A percentile compares a stretch with the other conserved stretches of the same genome.
These are phyloP conservation scores for Drosophila leonis DNA, from an alignment of 2,888 invertebrate genomes.

Conservation along the genomic window DNA sequence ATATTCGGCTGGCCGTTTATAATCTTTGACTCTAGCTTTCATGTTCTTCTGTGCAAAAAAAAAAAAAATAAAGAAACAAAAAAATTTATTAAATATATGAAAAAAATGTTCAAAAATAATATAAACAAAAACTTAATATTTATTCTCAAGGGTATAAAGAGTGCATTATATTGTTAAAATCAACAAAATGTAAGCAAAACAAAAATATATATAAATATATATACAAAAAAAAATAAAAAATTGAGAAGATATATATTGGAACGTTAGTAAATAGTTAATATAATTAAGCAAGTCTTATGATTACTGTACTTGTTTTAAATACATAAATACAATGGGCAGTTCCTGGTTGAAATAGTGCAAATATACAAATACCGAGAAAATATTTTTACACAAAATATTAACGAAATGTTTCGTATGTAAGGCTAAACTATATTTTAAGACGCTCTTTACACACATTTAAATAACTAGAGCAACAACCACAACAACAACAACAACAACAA, in stretches of 20 bases:
- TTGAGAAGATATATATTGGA: background rate
- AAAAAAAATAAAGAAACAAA: background rate
- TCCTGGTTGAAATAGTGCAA: conserved; percentile 79
- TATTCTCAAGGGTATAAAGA: conserved; percentile 34
- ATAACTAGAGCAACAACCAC: background rate
- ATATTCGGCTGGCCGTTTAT: conserved; percentile 10
- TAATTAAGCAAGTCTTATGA: conserved; percentile 11
- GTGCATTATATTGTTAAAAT: conserved; percentile 37
- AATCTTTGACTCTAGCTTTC: background rate
- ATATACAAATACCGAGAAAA: conserved; percentile 60
- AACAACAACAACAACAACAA: background rate
- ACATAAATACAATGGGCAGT: conserved; percentile 62
- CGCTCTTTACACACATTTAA: conserved; percentile 11
- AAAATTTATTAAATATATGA: background rate
- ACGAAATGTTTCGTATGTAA: conserved; percentile 29
- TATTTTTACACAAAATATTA: conserved; percentile 46
- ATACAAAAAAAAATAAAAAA: background rate
- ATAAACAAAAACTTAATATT: conserved; percentile 13
- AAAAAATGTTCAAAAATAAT: background rate
- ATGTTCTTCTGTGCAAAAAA: background rate
- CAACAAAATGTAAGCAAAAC: background rate
- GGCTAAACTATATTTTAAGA: conserved; percentile 34
- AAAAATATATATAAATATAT: background rate
- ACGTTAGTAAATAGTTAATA: background rate
- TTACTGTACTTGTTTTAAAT: conserved; percentile 14